Conservation (phyloP, 2,888 invertebrate genomes). For the Meandrusa payeni region DNA sequence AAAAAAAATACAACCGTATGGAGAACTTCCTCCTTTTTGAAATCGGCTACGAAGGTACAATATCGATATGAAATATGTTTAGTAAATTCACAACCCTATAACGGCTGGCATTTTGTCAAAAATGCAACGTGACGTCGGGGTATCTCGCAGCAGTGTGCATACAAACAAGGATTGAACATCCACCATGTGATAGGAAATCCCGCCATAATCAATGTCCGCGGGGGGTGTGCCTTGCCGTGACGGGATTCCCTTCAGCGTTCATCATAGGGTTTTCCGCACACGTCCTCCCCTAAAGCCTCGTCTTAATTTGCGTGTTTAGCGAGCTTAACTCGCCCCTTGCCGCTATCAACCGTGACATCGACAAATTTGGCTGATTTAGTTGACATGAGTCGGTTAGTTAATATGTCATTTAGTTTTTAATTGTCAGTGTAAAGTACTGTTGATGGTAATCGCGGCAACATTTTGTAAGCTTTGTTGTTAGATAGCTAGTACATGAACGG, state of each 20-base stretch:
- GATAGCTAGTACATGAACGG: not conserved
- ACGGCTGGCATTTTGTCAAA: slow-evolving; percentile 2
- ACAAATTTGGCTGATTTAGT: slow-evolving; percentile 16
- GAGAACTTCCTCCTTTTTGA: too few relatives aligned
- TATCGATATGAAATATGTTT: too few relatives aligned
- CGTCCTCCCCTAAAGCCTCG: slow-evolving; percentile 39
- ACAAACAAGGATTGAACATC: slow-evolving; percentile 28
- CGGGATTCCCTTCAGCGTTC: slow-evolving; percentile 63
- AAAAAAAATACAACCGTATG: too few relatives aligned
- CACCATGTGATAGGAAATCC: slow-evolving; percentile 57
- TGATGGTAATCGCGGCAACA: slow-evolving; percentile 1
- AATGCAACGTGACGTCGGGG: slow-evolving; percentile 11
- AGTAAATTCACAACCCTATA: too few relatives aligned
- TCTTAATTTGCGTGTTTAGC: slow-evolving; percentile 35
- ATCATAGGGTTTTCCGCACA: slow-evolving; percentile 70
- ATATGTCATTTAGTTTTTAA: slow-evolving; percentile 26
- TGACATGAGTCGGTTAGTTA: slow-evolving; percentile 19
- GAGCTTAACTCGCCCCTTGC: not conserved
- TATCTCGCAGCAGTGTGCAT: slow-evolving; percentile 1
- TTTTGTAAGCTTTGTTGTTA: slow-evolving; percentile 3
- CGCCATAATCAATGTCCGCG: slow-evolving; percentile 48
- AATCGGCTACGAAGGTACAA: too few relatives aligned
- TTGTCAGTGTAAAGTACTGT: slow-evolving; percentile 1
- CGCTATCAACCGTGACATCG: slow-evolving; percentile 22
- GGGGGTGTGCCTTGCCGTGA: slow-evolving; percentile 47